phyloP scores from a whole-genome alignment of 2,797 vertebrate species.

The Lepidocolaptes lacrymiger region DNA sequence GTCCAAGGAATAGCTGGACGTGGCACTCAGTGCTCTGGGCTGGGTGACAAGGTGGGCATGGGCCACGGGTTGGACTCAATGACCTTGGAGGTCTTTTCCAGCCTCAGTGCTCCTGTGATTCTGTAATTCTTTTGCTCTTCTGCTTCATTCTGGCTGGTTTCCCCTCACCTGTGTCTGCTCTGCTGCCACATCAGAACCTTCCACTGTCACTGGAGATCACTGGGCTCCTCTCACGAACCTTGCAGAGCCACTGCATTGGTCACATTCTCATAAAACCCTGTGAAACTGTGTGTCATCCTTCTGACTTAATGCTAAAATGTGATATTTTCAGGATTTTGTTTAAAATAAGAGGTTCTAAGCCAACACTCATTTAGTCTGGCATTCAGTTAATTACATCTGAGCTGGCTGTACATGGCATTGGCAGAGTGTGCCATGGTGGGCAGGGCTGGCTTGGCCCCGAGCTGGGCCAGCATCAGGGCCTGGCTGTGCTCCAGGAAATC shows the following conservation, averaged over 20 bases:
- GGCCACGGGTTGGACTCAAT: accelerated
- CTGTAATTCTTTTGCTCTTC: neutral
- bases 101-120: neutral
- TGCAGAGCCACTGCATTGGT: accelerated
- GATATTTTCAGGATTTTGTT: neutral
- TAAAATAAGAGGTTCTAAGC: neutral
- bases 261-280: neutral
- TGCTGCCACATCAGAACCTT: neutral
- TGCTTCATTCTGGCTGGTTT: neutral
- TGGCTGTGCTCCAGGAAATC: neutral
- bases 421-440: neutral
- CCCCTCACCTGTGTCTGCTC: neutral
- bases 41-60: accelerated
- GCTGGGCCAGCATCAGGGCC: neutral
- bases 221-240: neutral
- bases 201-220: neutral
- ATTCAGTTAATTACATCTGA: neutral
- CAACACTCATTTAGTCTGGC: neutral
- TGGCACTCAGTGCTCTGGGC: neutral
- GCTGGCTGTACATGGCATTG: accelerated
- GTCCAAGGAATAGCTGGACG: accelerated
- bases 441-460: neutral
- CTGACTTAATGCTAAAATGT: accelerated
- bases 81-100: neutral
- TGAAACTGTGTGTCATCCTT: neutral